Percentiles rank a stretch among this genome's conserved stretches.
Conservation (phyloP, 2,113 vertebrate species). For the Pteruthius melanotis region DNA sequence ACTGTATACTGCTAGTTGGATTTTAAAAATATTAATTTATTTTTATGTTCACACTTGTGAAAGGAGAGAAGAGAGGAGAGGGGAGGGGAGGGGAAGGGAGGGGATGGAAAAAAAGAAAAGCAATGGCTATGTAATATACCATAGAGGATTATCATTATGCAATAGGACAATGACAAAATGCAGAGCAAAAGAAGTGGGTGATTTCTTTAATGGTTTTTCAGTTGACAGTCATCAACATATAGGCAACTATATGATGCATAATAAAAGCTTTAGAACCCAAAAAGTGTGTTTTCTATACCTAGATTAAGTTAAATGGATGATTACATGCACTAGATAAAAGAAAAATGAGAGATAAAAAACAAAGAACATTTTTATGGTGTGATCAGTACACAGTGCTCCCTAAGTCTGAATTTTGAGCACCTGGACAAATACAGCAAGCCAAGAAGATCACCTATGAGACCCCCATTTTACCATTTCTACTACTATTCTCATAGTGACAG, state of each 20-base stretch:
- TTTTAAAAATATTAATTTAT: too few species aligned
- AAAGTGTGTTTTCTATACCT: neutral
- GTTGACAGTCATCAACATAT: neutral
- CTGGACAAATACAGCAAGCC: neutral
- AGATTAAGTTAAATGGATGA: neutral
- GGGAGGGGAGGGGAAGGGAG: too few species aligned
- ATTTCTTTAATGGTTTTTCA: neutral
- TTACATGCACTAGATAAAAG: neutral
- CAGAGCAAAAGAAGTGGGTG: neutral
- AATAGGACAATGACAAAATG: neutral
- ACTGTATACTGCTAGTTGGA: too few species aligned
- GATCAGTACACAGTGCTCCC: neutral
- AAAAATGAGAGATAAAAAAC: neutral
- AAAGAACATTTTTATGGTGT: neutral
- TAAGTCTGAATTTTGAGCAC: neutral
- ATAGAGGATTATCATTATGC: neutral
- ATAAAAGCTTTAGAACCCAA: neutral
- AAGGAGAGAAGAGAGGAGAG: too few species aligned
- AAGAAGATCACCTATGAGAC: neutral
- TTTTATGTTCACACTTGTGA: too few species aligned
- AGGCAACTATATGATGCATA: neutral
- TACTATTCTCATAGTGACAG: neutral
- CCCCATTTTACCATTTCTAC: neutral
- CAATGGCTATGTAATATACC: neutral
- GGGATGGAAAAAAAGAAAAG: neutral